These are phyloP conservation scores for Gnatocerus cornutus DNA, from an alignment of 2,888 invertebrate genomes.

Conservation along the genomic window DNA sequence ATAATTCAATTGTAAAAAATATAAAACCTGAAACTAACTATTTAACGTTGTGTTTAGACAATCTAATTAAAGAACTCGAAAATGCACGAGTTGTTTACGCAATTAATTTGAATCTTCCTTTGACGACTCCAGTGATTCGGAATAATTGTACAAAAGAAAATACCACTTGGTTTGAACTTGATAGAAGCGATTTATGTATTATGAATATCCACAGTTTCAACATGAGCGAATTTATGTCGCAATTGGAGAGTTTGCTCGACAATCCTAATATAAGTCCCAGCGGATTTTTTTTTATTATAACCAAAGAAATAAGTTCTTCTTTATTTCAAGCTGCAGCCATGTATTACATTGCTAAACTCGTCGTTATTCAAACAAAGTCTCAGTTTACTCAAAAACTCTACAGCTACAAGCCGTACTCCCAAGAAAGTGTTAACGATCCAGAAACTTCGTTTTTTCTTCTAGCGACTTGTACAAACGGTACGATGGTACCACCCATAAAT, in stretches of 20 bases:
- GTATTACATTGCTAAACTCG: slow-evolving; percentile 3
- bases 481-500: not conserved
- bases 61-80: too few relatives aligned
- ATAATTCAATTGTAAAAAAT: too few relatives aligned
- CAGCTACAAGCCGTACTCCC: slow-evolving; percentile 1
- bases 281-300: slow-evolving; percentile 10
- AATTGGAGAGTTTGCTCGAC: not conserved
- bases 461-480: slow-evolving; percentile 3
- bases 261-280: slow-evolving; percentile 10
- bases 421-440: slow-evolving; percentile 8
- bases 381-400: not conserved
- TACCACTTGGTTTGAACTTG: slow-evolving; percentile 2
- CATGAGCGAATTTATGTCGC: not conserved
- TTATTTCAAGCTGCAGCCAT: not conserved
- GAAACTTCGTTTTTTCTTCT: not conserved
- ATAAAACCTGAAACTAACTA: too few relatives aligned
- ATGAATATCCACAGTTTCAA: not conserved
- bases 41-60: not conserved
- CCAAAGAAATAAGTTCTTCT: not conserved
- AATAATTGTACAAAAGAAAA: not conserved
- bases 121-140: not conserved
- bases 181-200: slow-evolving; percentile 11
- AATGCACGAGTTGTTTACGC: too few relatives aligned
- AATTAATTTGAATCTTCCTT: too few relatives aligned
- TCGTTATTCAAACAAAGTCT: not conserved